phyloP scores from a whole-genome alignment of 2,888 invertebrate species.

The Andrena praecox region DNA sequence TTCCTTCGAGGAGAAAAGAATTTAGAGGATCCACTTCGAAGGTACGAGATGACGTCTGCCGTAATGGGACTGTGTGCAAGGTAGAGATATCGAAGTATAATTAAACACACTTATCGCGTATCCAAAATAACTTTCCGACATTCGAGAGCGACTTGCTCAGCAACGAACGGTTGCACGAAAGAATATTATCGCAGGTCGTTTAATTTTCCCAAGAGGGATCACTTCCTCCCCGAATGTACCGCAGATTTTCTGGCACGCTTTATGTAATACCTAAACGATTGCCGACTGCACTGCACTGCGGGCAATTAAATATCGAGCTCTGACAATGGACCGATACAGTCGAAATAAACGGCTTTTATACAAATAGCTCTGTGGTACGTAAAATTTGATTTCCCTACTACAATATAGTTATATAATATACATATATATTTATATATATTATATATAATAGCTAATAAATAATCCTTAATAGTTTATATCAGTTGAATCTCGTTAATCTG shows the following conservation, averaged over 20 bases:
- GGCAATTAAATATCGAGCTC: constrained; percentile 67
- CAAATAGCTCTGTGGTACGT: constrained; percentile 79
- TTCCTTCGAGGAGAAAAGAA: not conserved
- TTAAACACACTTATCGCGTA: too few species aligned
- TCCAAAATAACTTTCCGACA: not conserved
- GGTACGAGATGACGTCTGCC: too few species aligned
- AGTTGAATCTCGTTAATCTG: constrained; percentile 65
- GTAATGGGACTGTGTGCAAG: too few species aligned
- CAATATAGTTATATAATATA: constrained; percentile 68
- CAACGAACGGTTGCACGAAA: too few species aligned
- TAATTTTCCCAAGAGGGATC: not conserved
- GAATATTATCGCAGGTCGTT: not conserved
- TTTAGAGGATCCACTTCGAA: too few species aligned
- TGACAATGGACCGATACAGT: constrained; percentile 51
- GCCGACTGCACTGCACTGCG: constrained; percentile 50
- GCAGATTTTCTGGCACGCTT: not conserved
- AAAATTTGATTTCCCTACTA: constrained; percentile 78
- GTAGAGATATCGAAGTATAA: too few species aligned
- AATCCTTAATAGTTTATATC: constrained; percentile 72
- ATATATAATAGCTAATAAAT: constrained; percentile 76
- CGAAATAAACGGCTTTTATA: constrained; percentile 77
- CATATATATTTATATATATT: constrained; percentile 65
- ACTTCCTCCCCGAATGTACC: not conserved
- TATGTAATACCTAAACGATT: constrained; percentile 60
- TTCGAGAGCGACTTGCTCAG: not conserved